Conservation (phyloP, 2,797 vertebrate species). For the Potorous gilbertii region DNA sequence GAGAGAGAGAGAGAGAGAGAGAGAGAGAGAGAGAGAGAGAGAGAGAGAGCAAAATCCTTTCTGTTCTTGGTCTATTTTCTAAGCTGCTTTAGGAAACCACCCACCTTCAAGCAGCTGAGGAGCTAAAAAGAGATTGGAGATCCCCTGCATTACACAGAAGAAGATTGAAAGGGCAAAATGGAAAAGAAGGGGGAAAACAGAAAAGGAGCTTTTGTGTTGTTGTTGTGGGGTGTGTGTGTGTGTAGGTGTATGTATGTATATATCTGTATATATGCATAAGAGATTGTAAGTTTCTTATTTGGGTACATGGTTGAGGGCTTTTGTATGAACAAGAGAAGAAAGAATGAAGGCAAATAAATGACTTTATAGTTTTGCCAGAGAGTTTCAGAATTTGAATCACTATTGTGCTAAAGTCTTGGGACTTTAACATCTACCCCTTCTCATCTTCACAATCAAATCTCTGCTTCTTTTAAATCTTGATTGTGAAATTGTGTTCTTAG, state of each 20-base stretch:
- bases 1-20: neutral
- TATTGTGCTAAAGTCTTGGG: constrained; percentile 53
- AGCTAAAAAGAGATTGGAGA: constrained; percentile 79
- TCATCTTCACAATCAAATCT: constrained; percentile 30
- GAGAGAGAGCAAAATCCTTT: constrained; percentile 59
- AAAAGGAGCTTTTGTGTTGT: neutral
- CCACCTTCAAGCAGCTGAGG: constrained; percentile 77
- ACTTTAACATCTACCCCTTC: constrained; percentile 38
- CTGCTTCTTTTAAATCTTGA: neutral
- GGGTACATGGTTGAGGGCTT: neutral
- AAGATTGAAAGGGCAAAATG: constrained; percentile 69
- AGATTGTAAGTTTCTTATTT: neutral
- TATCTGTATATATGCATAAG: neutral
- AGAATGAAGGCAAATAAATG: constrained; percentile 28
- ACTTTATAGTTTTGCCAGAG: constrained; percentile 59
- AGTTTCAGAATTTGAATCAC: constrained; percentile 25
- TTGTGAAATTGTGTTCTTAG: neutral
- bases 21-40: constrained; percentile 18
- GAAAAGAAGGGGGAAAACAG: constrained; percentile 32
- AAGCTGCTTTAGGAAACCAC: constrained; percentile 80
- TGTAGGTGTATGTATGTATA: neutral
- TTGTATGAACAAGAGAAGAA: constrained; percentile 44
- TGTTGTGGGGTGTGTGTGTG: neutral
- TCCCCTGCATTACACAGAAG: constrained; percentile 74
- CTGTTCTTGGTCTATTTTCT: constrained; percentile 74